Evolutionary conservation across 2,113 vertebrate species (phyloP).

Genomic region (Aramus guarauna): DNA sequence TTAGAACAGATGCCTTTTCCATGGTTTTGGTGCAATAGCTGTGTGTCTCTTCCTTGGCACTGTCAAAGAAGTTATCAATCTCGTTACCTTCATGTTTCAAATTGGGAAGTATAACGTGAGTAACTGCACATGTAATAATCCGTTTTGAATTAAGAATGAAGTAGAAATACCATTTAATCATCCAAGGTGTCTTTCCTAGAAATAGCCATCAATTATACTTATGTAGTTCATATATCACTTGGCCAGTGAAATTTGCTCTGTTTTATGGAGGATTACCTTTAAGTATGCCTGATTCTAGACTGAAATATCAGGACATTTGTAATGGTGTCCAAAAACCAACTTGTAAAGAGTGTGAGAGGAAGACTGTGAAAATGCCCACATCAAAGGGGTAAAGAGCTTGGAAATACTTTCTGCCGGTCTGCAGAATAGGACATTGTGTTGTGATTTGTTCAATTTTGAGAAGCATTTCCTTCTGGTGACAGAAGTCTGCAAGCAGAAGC

Average conservation of each 20-base stretch:
- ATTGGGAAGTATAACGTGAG: not conserved
- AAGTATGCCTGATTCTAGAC: not conserved
- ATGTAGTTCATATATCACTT: not conserved
- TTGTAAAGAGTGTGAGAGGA: not conserved
- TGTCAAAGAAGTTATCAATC: not conserved
- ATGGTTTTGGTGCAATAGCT: not conserved
- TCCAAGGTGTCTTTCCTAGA: constrained; percentile 2
- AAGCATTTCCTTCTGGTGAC: not conserved
- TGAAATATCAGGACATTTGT: not conserved
- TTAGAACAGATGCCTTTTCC: not conserved
- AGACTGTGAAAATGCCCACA: not conserved
- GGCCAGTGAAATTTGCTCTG: not conserved
- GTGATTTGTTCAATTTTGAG: not conserved
- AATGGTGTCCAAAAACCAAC: not conserved
- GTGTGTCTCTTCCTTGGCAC: not conserved
- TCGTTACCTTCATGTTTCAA: constrained; percentile 20
- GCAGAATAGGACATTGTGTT: not conserved
- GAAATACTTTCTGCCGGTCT: not conserved
- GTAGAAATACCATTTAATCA: constrained; percentile 52
- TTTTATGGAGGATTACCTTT: not conserved
- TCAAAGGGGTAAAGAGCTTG: not conserved
- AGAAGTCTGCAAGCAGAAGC: not conserved
- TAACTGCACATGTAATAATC: constrained; percentile 43
- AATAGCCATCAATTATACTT: not conserved
- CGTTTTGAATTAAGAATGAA: constrained; percentile 52